Conservation (phyloP, 2,113 vertebrate genomes). For the Anseranas semipalmata region DNA sequence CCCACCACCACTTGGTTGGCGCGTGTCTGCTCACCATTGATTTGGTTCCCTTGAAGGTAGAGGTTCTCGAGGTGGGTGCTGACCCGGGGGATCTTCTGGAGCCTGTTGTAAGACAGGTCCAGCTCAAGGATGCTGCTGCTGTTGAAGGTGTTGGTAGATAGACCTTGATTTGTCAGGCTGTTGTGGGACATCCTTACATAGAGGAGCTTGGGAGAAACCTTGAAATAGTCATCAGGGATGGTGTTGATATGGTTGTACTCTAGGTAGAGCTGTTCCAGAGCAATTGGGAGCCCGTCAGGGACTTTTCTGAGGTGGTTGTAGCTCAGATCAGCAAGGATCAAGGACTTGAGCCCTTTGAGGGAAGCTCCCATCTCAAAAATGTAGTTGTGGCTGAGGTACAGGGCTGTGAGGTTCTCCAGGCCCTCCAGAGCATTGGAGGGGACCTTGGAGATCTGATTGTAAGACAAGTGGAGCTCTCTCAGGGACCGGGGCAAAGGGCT, state of each 20-base stretch:
- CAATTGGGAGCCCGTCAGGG: constrained; percentile 84
- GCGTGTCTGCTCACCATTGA: constrained; percentile 83
- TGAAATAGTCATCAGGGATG: constrained; percentile 87
- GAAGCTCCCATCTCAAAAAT: constrained; percentile 85
- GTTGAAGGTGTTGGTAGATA: constrained; percentile 90
- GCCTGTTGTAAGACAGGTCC: constrained; percentile 93
- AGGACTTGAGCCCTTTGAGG: constrained; percentile 83
- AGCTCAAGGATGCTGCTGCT: constrained; percentile 92
- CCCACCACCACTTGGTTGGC: not conserved
- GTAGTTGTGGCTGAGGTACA: constrained; percentile 90
- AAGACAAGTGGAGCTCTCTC: constrained; percentile 86
- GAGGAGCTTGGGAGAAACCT: constrained; percentile 83
- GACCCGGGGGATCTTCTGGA: constrained; percentile 92
- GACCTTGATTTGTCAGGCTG: constrained; percentile 87
- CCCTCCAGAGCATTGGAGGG: constrained; percentile 84
- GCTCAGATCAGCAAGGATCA: constrained; percentile 89
- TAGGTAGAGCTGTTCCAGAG: constrained; percentile 92
- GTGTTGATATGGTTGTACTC: constrained; percentile 89
- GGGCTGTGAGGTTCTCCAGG: constrained; percentile 90
- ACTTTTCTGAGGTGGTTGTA: constrained; percentile 89
- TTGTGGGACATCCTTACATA: constrained; percentile 92
- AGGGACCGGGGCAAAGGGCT: constrained; percentile 86
- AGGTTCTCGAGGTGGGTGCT: constrained; percentile 91
- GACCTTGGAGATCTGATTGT: constrained; percentile 88
- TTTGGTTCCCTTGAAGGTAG: constrained; percentile 94